A percentile compares a stretch with the other conserved stretches of the same genome.
These are phyloP conservation scores for Cynodonichthys magdalenae DNA, from an alignment of 2,797 vertebrate species.

Conservation along the genomic window DNA sequence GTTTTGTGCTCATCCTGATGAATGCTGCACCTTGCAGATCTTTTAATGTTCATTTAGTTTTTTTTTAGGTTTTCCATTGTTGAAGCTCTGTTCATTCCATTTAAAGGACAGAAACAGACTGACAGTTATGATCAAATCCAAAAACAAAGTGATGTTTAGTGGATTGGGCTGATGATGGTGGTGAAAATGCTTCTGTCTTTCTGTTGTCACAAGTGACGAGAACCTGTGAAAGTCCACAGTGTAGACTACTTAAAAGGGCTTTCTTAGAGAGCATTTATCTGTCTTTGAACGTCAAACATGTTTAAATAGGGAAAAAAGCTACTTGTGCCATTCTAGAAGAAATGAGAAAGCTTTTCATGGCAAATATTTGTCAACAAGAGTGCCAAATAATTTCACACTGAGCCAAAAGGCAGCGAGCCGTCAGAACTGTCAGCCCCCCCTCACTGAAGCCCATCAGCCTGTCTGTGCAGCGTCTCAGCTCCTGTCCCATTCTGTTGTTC, in stretches of 20 bases:
- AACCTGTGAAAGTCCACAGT: conserved; percentile 73
- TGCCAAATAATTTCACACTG: conserved; percentile 81
- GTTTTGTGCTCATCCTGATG: conserved; percentile 62
- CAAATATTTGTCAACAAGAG: conserved; percentile 73
- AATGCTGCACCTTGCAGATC: conserved; percentile 70
- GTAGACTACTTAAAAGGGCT: conserved; percentile 73
- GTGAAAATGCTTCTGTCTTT: conserved; percentile 55
- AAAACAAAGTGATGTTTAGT: conserved; percentile 67
- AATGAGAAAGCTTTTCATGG: conserved; percentile 69
- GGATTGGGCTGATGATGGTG: conserved; percentile 64
- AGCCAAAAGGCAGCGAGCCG: conserved; percentile 81
- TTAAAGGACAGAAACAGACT: conserved; percentile 77
- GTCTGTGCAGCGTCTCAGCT: conserved; percentile 69
- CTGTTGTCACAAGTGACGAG: conserved; percentile 55
- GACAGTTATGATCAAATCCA: conserved; percentile 78
- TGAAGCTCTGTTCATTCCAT: conserved; percentile 72
- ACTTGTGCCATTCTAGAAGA: conserved; percentile 70
- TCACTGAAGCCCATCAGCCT: conserved; percentile 66
- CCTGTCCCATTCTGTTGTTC: conserved; percentile 73
- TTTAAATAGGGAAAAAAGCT: conserved; percentile 62
- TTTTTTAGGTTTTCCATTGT: conserved; percentile 46
- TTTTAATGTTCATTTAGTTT: conserved; percentile 52
- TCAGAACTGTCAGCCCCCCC: conserved; percentile 70
- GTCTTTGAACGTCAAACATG: conserved; percentile 63
- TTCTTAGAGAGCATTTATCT: conserved; percentile 72